Evolutionary conservation across 2,113 vertebrate genomes (phyloP).

Genomic region (Dromaius novaehollandiae): DNA sequence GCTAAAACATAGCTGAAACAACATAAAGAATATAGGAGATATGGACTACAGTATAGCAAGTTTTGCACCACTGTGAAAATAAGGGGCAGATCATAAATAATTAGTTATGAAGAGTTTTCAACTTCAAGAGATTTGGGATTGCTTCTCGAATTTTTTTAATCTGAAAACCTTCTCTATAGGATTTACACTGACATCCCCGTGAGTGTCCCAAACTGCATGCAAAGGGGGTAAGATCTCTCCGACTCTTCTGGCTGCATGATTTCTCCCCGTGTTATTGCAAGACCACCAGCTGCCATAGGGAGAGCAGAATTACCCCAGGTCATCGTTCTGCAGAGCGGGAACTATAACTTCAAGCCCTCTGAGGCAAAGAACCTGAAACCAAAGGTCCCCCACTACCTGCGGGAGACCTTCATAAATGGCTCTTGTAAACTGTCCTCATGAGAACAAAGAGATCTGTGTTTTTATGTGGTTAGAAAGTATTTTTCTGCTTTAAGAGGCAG

Average conservation of each 20-base stretch:
- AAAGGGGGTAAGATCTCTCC: background rate
- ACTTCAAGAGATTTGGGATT: accelerated
- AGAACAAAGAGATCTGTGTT: background rate
- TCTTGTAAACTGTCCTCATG: background rate
- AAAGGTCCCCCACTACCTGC: accelerated
- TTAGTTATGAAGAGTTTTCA: background rate
- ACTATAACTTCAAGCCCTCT: background rate
- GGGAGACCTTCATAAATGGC: background rate
- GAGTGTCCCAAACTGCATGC: background rate
- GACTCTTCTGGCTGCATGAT: background rate
- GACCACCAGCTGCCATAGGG: background rate
- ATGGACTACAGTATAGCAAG: background rate
- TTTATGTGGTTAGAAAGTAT: background rate
- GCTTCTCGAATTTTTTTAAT: background rate
- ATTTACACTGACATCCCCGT: background rate
- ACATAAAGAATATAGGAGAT: background rate
- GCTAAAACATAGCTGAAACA: background rate
- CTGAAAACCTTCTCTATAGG: background rate
- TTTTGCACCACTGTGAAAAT: background rate
- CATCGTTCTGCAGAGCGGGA: background rate
- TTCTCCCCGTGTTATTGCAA: background rate
- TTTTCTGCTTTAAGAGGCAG: background rate
- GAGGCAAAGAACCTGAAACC: background rate
- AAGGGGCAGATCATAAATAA: background rate
- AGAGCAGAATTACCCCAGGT: background rate